Percentiles rank a stretch among this genome's conserved stretches.
Evolutionary conservation across 2,797 vertebrate genomes (phyloP).

Genomic region (Sorex maritimensis): DNA sequence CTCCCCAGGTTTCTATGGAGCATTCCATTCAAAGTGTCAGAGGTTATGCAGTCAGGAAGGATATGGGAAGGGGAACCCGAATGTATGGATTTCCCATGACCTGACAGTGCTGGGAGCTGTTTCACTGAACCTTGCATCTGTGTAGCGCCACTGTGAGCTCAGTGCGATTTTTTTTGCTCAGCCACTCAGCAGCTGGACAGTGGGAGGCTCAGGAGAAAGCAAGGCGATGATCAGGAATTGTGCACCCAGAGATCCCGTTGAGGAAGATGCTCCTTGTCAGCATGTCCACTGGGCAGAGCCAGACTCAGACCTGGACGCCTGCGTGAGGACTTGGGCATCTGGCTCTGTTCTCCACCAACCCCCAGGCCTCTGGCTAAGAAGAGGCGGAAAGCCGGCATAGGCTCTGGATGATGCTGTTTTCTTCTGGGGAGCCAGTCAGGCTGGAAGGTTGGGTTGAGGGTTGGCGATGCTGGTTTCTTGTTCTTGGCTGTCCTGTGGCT

Average conservation of each 20-base stretch:
- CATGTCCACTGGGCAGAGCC: not conserved
- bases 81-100: not conserved
- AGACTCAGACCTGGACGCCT: too few relatives aligned
- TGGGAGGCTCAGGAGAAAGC: slow-evolving; percentile 28
- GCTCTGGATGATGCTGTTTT: not conserved
- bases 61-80: slow-evolving; percentile 1
- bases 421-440: not conserved
- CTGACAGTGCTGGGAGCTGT: slow-evolving; percentile 43
- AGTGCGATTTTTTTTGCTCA: not conserved
- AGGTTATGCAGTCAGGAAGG: not conserved
- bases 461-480: too few relatives aligned
- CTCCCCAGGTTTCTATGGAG: slow-evolving; percentile 45
- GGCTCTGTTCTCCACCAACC: not conserved
- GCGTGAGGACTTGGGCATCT: not conserved
- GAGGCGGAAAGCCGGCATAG: not conserved
- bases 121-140: not conserved
- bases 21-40: slow-evolving; percentile 8
- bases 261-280: too few relatives aligned
- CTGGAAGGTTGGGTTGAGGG: not conserved
- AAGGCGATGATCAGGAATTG: not conserved
- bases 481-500: rapidly evolving
- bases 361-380: not conserved
- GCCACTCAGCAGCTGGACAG: slow-evolving; percentile 48
- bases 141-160: not conserved
- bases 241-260: too few relatives aligned